phyloP scores from a whole-genome alignment of 2,797 vertebrate species.

The Micrastur ruficollis region DNA sequence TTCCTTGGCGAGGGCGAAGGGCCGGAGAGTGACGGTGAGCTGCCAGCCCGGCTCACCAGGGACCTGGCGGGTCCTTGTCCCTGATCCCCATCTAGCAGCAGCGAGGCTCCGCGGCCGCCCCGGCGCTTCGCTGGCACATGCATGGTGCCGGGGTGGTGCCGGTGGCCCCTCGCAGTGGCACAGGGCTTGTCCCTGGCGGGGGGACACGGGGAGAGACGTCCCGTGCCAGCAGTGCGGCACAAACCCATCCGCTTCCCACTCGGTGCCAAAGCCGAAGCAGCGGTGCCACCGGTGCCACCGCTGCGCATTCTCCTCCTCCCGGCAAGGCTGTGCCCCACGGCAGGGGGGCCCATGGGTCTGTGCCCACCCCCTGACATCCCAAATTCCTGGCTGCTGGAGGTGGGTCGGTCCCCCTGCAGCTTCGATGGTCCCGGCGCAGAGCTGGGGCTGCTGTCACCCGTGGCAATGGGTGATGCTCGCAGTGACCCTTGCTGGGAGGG shows the following conservation, averaged over 20 bases:
- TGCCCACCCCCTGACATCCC: not conserved
- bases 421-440: fast-evolving
- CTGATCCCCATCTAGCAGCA: not conserved
- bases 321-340: not conserved
- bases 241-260: not conserved
- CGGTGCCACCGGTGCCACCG: not conserved
- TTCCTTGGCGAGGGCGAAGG: not conserved
- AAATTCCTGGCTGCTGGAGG: not conserved
- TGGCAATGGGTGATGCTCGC: not conserved
- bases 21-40: fast-evolving
- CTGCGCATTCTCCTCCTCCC: not conserved
- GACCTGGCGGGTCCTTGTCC: not conserved
- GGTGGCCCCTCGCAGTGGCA: not conserved
- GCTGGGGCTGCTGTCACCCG: not conserved
- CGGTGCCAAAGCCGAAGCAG: not conserved
- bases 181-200: not conserved
- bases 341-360: not conserved
- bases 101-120: not conserved
- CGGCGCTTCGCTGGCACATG: not conserved
- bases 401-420: not conserved
- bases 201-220: not conserved
- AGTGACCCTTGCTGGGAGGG: not conserved
- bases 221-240: not conserved
- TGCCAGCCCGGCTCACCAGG: not conserved
- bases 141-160: not conserved